phyloP scores from a whole-genome alignment of 1,140 invertebrate species.

The Adelges cooleyi region DNA sequence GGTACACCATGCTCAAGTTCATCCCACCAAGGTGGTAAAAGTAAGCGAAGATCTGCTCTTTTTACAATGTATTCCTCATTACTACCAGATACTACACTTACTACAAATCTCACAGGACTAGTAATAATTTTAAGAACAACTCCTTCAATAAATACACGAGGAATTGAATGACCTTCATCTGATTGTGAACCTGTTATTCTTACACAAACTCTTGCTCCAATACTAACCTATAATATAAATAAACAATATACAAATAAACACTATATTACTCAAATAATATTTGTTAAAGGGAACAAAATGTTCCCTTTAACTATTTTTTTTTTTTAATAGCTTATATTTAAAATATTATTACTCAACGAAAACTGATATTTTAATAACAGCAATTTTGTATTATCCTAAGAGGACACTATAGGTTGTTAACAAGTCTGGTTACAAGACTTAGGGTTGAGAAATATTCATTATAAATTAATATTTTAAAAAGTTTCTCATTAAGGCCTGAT shows the following conservation, averaged over 20 bases:
- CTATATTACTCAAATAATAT: too few species aligned
- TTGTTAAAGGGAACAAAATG: too few species aligned
- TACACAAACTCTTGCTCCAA: conserved; percentile 55
- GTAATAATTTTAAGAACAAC: conserved; percentile 56
- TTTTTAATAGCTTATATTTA: too few species aligned
- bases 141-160: conserved; percentile 70
- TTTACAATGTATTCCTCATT: conserved; percentile 51
- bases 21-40: conserved; percentile 89
- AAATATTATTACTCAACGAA: too few species aligned
- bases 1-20: conserved; percentile 63
- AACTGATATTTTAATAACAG: too few species aligned
- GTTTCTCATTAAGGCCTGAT: too few species aligned
- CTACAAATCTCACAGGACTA: conserved; percentile 63
- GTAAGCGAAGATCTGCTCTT: conserved; percentile 74
- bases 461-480: too few species aligned
- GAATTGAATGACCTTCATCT: conserved; percentile 39
- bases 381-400: too few species aligned
- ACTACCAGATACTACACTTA: conserved; percentile 49
- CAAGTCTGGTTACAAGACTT: too few species aligned
- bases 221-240: conserved; percentile 34
- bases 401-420: too few species aligned
- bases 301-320: too few species aligned
- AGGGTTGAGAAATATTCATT: too few species aligned
- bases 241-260: not conserved
- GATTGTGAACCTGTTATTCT: conserved; percentile 37